These are phyloP conservation scores for Apodemia hepburni DNA, from an alignment of 2,888 invertebrate species.

Conservation along the genomic window DNA sequence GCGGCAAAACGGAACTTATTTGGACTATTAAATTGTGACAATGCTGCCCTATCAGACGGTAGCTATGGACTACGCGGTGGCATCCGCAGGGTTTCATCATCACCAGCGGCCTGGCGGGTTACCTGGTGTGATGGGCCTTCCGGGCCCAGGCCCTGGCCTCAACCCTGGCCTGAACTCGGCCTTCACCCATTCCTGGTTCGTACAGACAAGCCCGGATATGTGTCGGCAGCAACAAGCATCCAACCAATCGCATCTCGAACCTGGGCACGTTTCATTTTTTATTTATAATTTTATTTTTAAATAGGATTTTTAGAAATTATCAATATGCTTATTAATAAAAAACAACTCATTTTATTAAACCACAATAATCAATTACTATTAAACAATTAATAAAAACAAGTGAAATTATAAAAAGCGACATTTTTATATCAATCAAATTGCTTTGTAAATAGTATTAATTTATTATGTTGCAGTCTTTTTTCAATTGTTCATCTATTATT, in stretches of 20 bases:
- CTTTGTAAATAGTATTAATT: neutral
- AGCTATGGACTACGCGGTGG: slow-evolving; percentile 91
- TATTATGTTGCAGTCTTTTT: neutral
- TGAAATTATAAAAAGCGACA: neutral
- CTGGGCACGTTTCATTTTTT: slow-evolving; percentile 91
- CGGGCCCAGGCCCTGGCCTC: slow-evolving; percentile 70
- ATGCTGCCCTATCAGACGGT: slow-evolving; percentile 95
- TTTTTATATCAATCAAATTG: slow-evolving; percentile 12
- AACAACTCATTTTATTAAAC: neutral
- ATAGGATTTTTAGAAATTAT: slow-evolving; percentile 31
- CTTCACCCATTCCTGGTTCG: slow-evolving; percentile 97
- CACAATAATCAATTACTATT: too few species aligned
- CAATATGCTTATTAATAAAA: slow-evolving; percentile 20
- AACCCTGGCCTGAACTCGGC: slow-evolving; percentile 83
- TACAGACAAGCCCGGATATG: slow-evolving; percentile 93
- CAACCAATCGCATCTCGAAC: slow-evolving; percentile 90
- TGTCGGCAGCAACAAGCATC: slow-evolving; percentile 91
- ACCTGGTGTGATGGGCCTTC: slow-evolving; percentile 80
- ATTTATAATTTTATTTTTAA: slow-evolving; percentile 69
- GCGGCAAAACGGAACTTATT: slow-evolving; percentile 28
- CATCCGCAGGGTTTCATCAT: slow-evolving; percentile 74
- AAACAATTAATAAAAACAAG: too few species aligned
- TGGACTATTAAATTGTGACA: slow-evolving; percentile 40
- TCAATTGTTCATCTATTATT: neutral
- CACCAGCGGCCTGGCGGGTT: slow-evolving; percentile 75